Base-by-base conservation (phyloP, 2,113 vertebrate genomes). In the Crotalus viridis region DNA sequence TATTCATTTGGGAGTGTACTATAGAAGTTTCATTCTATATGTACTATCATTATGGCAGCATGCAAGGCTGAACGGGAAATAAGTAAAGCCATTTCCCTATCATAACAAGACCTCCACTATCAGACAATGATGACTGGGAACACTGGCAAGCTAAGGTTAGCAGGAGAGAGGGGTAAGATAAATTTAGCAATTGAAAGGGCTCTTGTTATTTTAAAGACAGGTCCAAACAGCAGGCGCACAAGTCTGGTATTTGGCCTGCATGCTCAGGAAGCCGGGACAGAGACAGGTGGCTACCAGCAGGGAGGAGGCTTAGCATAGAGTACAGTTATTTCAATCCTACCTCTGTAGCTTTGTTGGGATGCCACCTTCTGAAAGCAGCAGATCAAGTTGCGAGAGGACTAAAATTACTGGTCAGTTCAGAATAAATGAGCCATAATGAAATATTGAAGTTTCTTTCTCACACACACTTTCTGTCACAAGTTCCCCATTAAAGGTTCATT, bases 151-250 rank as follows among this genome's bases (percentile, higher is more conserved):
- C 92, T 94, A 95, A 95, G 96, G 94, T 95, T 89, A 52, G 46
- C 59, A 10, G 95, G 97, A 95, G 95, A 95, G 96, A 95, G 96
- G 93, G 94, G 89, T 93, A 94, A 95, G 94, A 96, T 97, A 97
- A 97, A 97, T 97, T 97, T 97, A 97, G 96, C 96, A 88, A 94
- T 96, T 96, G 96, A 97, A 96, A 96, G 95, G 94, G 93, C 93
- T 94, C 93, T 93, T 96, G 96, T 97, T 97, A 97, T 97, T 96
- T 97, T 96, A 95, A 96, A 93, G 95, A 97, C 94, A 96, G 94
- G 94, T 92, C 94, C 94, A 92, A 95, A 94, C 93, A 94, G 93
- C 91, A 90, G 95, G 95, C 94, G 10, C 33, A 57, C 88, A 74
- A 90, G 85, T 86, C 86, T 93, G 86, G 61, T 59, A 89, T 54